A percentile compares a stretch with the other conserved stretches of the same genome.
These are phyloP conservation scores for Ceratosolen fusciceps DNA, from an alignment of 1,140 invertebrate genomes.

Conservation along the genomic window DNA sequence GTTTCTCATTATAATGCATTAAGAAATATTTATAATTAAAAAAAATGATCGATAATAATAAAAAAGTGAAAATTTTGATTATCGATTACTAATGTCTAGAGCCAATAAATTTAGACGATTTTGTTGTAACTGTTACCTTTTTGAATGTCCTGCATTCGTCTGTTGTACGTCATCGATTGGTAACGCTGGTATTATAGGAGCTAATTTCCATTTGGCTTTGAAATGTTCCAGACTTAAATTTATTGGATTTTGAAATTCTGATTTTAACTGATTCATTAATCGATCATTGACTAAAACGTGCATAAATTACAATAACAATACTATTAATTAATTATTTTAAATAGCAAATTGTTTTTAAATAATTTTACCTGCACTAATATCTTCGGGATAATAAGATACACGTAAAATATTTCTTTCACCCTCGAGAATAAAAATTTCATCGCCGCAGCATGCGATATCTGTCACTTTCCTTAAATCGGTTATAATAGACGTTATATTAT, in stretches of 20 bases:
- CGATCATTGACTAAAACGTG: slow-evolving; percentile 15
- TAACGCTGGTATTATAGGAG: slow-evolving; percentile 64
- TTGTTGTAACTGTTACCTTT: too few relatives aligned
- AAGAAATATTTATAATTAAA: too few relatives aligned
- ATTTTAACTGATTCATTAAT: slow-evolving; percentile 50
- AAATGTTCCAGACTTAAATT: slow-evolving; percentile 64
- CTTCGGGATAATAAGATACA: slow-evolving; percentile 75
- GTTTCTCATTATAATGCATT: too few relatives aligned
- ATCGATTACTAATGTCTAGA: too few relatives aligned
- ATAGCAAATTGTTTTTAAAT: background rate
- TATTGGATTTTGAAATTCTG: slow-evolving; percentile 66
- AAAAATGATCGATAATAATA: too few relatives aligned
- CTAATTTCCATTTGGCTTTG: slow-evolving; percentile 67
- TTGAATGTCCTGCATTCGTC: slow-evolving; percentile 64
- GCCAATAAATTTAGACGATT: background rate
- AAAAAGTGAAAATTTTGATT: too few relatives aligned
- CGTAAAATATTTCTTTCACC: slow-evolving; percentile 78
- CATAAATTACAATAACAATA: background rate
- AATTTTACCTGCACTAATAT: slow-evolving; percentile 58
- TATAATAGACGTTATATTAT: slow-evolving; percentile 69
- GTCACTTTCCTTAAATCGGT: slow-evolving; percentile 70
- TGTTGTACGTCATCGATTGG: slow-evolving; percentile 67
- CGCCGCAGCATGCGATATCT: slow-evolving; percentile 77
- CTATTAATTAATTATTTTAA: background rate
- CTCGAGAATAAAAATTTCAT: slow-evolving; percentile 86